Percentiles rank a stretch among this genome's conserved stretches.
Conservation (phyloP, 2,113 vertebrate species). For the Lonchura striata region DNA sequence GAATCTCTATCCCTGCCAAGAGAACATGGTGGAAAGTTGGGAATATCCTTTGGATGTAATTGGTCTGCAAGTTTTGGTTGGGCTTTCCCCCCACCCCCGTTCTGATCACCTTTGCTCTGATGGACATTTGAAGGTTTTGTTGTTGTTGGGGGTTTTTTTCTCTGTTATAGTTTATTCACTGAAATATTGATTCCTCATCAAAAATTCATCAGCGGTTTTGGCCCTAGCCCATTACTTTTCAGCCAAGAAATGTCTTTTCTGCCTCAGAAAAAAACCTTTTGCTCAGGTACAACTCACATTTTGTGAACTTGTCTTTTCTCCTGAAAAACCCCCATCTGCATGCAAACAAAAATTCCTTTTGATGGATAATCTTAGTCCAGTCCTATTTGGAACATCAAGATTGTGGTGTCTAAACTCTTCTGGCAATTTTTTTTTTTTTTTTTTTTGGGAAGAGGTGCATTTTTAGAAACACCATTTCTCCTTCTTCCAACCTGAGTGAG, state of each 20-base stretch:
- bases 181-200: background rate
- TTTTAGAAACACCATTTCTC: background rate
- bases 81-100: background rate
- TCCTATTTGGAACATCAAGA: background rate
- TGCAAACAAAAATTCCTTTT: background rate
- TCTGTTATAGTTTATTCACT: background rate
- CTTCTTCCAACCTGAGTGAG: background rate
- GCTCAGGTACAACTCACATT: background rate
- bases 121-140: background rate
- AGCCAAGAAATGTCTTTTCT: background rate
- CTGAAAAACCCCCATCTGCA: background rate
- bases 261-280: background rate
- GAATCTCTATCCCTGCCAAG: background rate
- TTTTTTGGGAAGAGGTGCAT: no score
- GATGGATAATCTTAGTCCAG: background rate
- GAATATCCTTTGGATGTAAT: background rate
- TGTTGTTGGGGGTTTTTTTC: background rate
- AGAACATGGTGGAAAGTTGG: background rate
- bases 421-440: background rate
- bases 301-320: background rate
- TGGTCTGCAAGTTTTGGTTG: background rate
- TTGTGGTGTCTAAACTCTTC: background rate
- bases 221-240: background rate
- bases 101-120: background rate
- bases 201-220: background rate